These are phyloP conservation scores for Elegia similella DNA, from an alignment of 2,888 invertebrate species.

Conservation along the genomic window DNA sequence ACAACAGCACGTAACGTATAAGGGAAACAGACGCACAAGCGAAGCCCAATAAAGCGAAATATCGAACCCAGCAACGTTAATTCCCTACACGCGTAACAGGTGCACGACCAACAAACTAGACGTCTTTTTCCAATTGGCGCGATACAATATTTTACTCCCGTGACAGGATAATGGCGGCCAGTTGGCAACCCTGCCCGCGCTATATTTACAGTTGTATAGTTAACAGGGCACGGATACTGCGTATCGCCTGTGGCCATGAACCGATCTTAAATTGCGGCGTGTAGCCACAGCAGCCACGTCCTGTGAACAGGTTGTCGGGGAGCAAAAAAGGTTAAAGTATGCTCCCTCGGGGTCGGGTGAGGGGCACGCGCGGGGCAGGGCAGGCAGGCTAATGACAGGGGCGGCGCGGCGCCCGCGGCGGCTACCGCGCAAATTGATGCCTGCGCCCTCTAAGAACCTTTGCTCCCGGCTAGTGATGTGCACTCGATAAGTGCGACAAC, in stretches of 20 bases:
- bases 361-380: constrained; percentile 37
- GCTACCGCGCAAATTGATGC: constrained; percentile 81
- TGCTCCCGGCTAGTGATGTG: constrained; percentile 79
- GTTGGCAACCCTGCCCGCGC: constrained; percentile 18
- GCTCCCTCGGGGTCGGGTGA: constrained; percentile 48
- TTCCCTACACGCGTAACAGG: constrained; percentile 10
- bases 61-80: not conserved
- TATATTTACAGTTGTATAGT: constrained; percentile 32
- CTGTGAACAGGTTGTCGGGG: constrained; percentile 75
- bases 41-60: not conserved
- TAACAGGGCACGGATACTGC: constrained; percentile 64
- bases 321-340: constrained; percentile 81
- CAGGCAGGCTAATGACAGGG: constrained; percentile 71
- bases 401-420: constrained; percentile 78
- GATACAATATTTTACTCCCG: constrained; percentile 4
- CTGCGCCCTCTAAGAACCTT: constrained; percentile 76
- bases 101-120: constrained; percentile 13
- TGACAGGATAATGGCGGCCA: constrained; percentile 15
- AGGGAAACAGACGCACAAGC: not conserved
- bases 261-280: constrained; percentile 70
- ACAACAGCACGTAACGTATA: not conserved
- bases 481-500: constrained; percentile 68
- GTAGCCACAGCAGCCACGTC: constrained; percentile 69
- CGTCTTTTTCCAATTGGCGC: constrained; percentile 14
- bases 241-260: constrained; percentile 78